phyloP scores from a whole-genome alignment of 1,140 invertebrate species.

The Acyrthosiphon pisum region DNA sequence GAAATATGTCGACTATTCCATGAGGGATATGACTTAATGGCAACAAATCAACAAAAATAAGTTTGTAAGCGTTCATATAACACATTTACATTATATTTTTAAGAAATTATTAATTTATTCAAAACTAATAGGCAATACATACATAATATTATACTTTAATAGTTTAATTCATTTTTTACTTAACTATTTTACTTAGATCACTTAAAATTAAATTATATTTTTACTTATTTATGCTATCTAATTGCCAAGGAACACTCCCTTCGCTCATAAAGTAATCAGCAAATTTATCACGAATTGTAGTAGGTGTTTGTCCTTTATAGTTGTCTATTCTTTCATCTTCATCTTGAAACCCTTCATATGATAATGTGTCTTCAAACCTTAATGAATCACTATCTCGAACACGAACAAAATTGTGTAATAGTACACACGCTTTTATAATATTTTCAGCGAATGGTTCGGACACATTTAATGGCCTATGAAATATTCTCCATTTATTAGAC shows the following conservation, averaged over 20 bases:
- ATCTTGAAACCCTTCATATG: constrained; percentile 14
- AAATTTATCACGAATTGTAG: constrained; percentile 43
- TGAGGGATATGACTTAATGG: constrained; percentile 6
- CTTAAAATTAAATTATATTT: neutral
- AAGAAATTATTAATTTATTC: neutral
- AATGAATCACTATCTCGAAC: neutral
- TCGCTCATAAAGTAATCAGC: constrained; percentile 44
- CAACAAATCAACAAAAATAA: neutral
- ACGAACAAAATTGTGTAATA: neutral
- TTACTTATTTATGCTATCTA: constrained; percentile 4
- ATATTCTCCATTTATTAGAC: constrained; percentile 61
- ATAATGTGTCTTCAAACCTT: neutral
- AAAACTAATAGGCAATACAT: neutral
- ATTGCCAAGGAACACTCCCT: constrained; percentile 40
- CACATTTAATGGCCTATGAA: constrained; percentile 59
- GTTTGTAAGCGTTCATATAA: neutral
- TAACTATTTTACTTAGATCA: neutral
- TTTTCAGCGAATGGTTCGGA: constrained; percentile 57
- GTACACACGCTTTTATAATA: constrained; percentile 59
- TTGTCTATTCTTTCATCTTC: constrained; percentile 8
- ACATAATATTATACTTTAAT: neutral
- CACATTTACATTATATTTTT: neutral
- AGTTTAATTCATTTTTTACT: neutral
- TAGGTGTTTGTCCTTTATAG: constrained; percentile 3
- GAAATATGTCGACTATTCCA: constrained; percentile 1